Base-by-base conservation (phyloP, 2,797 vertebrate species). In the Sebastes baramenuke region DNA sequence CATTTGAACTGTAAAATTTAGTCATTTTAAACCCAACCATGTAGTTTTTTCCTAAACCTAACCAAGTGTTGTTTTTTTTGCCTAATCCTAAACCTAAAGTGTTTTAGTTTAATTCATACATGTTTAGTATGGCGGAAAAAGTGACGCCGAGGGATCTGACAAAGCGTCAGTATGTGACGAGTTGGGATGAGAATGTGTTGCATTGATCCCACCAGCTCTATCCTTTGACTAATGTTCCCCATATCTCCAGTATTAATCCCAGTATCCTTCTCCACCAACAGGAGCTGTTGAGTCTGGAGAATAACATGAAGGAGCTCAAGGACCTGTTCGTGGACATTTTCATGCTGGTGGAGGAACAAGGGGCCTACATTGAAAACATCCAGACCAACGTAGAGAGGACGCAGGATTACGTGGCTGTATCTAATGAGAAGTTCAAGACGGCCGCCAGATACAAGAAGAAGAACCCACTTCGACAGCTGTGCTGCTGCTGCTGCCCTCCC, bases 291-390 rank as follows among this genome's bases (percentile, higher is more conserved):
- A 98, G 86, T 86, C 89, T 99, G 66, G 98, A 99, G 92, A 98
- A 95, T 82, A 98, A 98, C 87, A 95, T 99, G 88, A 98, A 95
- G 91, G 98, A 99, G 20, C 88, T 99, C 78, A 94, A 93, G 78
- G 97, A 99, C 75, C 95, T 99, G 55, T 99, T 99, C 80, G 75
- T 96, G 79, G 97, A 99, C 87, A 95, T 99, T 82, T 98, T 96
- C 73, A 69, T 97, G 92, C 86, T 98, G 82, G 97, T 98, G 73
- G 97, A 99, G 61, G 96, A 99, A 69, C 98, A 99, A 91, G 97
- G 97, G 16, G 88, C 94, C 56, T 93, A 94, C 84, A 96, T 99
- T 13, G 96, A 99, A 72, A 97, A 96, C 88, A 99, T 99, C 75
- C 97, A 99, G 94, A 96, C 96, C 62, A 95, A 93, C 69, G 94